phyloP scores from a whole-genome alignment of 2,797 vertebrate species.

The Amazona ochrocephala region DNA sequence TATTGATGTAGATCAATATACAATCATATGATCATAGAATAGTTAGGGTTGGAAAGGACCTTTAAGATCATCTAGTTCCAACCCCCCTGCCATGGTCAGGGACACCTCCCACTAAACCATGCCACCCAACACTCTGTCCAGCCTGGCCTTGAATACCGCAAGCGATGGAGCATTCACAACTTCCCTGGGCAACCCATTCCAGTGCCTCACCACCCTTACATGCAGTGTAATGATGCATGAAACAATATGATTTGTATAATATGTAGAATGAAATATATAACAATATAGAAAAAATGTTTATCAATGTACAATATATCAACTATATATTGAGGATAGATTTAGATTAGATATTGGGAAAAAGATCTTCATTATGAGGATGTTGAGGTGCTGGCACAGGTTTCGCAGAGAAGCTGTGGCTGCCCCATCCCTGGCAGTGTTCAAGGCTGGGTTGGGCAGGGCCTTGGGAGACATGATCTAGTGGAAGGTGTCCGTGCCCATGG shows the following conservation, averaged over 20 bases:
- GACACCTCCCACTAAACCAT: no score
- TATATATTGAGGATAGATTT: not conserved
- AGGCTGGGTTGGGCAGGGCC: not conserved
- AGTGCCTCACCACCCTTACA: no score
- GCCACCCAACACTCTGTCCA: no score
- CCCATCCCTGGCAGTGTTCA: not conserved
- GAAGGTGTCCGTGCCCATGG: not conserved
- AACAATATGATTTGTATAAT: not conserved
- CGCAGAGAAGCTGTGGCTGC: not conserved
- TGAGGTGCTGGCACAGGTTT: not conserved
- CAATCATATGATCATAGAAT: no score
- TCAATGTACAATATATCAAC: not conserved
- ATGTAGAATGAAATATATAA: not conserved
- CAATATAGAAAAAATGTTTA: not conserved
- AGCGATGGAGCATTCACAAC: no score
- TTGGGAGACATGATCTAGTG: not conserved
- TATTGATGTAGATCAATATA: not conserved
- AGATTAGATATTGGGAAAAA: not conserved
- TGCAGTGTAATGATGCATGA: not conserved
- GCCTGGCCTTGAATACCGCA: no score
- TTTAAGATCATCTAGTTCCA: no score
- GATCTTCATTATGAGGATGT: not conserved
- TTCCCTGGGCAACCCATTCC: no score
- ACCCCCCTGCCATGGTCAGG: no score
- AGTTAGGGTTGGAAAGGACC: no score